Evolutionary conservation across 1,140 invertebrate species (phyloP), one percentile per base, ranked within the genome.

Genomic region (Neodiprion lecontei): DNA sequence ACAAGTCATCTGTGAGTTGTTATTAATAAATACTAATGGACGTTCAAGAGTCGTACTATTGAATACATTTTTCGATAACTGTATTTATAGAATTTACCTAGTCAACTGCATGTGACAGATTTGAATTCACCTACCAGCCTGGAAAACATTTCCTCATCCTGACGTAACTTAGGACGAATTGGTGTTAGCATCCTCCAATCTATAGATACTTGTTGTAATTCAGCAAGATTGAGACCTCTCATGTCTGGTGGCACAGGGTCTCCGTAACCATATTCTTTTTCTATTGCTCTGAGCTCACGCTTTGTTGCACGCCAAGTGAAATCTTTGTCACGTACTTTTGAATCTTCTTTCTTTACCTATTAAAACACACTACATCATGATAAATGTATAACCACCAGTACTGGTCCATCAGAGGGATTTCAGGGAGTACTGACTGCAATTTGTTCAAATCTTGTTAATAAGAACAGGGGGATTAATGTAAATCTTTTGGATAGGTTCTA

Each of bases 121-220:
- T 40, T 40, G 11, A 61, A 14, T 61, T 61, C 8, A 69, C 61
- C 77, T 81, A 87, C 88, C 81, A 89, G 72, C 82, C 93, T 93
- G 49, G 95, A 95, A 84, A 96, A 97, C 88, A 95, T 95, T 80
- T 97, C 95, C 88, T 97, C 96, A 75, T 98, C 96, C 9, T 92
- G 84, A 80, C 94, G 94, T 3, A 91, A 91, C 82, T 96, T 96
- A 0, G 96, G 96, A 79, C 96, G 89, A 11, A 95, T 82, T 11
- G 95, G 93, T 9, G 96, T 98, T 9, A 98, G 86, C 96, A 98
- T 98, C 84, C 93, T 92, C 96, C 96, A 98, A 80, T 96, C 95
- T 72, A 98, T 98, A n/a, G 95, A 92, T 3, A 97, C 95, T 14
- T 92, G 89, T 76, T 94, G 94, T 48, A 97, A 87, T 80, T 97